A percentile compares a stretch with the other conserved stretches of the same genome.
Conservation (phyloP, 2,797 vertebrate genomes). For the Coregonus sp. region DNA sequence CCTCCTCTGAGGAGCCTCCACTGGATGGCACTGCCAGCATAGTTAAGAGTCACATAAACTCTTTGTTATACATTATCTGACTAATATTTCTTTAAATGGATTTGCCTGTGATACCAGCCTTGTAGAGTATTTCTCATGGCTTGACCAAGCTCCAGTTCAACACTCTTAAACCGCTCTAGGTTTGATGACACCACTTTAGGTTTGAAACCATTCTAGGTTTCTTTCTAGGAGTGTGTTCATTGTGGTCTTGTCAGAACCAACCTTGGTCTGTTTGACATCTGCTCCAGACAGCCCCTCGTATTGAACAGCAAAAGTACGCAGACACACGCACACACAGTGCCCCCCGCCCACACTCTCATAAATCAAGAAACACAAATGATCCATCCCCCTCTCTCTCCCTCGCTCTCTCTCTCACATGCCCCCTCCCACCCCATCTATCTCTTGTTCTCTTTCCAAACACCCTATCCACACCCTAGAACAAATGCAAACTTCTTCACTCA, state of each 20-base stretch:
- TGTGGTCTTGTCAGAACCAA: background rate
- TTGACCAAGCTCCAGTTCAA: background rate
- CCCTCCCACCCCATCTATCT: background rate
- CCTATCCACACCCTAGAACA: constrained; percentile 19
- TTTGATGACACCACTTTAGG: background rate
- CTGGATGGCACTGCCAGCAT: background rate
- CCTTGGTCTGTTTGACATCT: constrained; percentile 10
- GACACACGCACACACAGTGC: background rate
- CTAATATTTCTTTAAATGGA: constrained; percentile 12
- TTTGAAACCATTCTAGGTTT: background rate
- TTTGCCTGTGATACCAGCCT: constrained; percentile 1
- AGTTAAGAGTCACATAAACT: background rate
- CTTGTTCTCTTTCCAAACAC: constrained; percentile 4
- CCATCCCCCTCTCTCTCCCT: no score
- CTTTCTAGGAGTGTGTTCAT: background rate
- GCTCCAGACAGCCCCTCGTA: constrained; percentile 11
- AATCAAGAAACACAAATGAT: constrained; percentile 8
- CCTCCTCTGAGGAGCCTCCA: no score
- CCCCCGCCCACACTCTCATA: constrained; percentile 9
- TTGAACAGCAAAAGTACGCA: background rate
- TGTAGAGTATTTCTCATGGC: background rate
- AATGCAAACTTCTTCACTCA: constrained; percentile 28
- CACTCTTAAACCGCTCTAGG: background rate
- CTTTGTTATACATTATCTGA: background rate
- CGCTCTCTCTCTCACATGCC: background rate